Conservation (phyloP, 2,113 vertebrate species). For the Pterocles burchelli region DNA sequence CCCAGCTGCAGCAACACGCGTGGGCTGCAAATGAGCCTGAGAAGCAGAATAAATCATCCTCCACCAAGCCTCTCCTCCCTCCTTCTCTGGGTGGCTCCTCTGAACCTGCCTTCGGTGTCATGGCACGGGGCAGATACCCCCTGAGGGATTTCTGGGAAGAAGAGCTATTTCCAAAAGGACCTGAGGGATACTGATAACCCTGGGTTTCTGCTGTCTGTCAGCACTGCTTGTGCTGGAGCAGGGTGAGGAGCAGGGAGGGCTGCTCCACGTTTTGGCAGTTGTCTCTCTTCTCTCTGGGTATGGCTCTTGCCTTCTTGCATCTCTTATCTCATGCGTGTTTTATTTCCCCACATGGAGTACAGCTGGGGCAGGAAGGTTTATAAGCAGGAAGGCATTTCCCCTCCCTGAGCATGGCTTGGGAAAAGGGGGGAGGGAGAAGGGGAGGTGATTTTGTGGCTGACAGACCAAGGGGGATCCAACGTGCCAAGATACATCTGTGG, state of each 20-base stretch:
- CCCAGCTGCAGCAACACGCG: background rate
- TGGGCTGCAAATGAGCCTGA: background rate
- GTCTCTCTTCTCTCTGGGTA: background rate
- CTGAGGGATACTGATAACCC: background rate
- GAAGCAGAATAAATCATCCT: background rate
- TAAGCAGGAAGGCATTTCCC: conserved; percentile 19
- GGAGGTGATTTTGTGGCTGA: conserved; percentile 20
- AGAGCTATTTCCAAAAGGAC: background rate
- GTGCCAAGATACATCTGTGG: background rate
- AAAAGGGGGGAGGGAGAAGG: background rate
- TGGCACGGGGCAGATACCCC: background rate
- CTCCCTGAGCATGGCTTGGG: background rate
- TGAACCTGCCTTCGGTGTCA: background rate
- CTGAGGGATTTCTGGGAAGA: background rate
- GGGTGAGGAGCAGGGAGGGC: background rate
- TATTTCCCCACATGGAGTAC: conserved; percentile 14
- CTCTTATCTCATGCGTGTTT: background rate
- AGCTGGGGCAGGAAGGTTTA: conserved; percentile 26
- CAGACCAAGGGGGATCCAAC: background rate
- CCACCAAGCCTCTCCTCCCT: background rate
- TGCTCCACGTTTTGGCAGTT: background rate
- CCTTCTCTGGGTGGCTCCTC: background rate
- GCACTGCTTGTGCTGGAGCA: background rate
- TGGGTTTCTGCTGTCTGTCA: background rate
- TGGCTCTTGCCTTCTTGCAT: background rate